Percentiles rank a stretch among this genome's conserved stretches.
These are phyloP conservation scores for Upupa epops DNA, from an alignment of 2,113 vertebrate genomes.

Conservation along the genomic window DNA sequence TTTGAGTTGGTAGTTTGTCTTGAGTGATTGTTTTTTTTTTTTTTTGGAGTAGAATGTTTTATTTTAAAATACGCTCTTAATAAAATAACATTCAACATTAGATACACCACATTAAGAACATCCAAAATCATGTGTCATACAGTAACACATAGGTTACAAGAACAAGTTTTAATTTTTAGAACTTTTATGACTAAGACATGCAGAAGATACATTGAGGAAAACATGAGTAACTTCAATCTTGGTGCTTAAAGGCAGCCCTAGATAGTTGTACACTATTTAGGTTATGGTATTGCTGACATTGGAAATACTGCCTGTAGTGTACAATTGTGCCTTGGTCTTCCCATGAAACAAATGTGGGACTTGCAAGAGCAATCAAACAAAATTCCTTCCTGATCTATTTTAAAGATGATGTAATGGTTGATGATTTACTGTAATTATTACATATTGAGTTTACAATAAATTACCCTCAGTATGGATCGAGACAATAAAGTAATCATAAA, in stretches of 20 bases:
- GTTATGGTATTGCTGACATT: not conserved
- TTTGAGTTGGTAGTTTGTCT: too few species aligned
- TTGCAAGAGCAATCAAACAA: not conserved
- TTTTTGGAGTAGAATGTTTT: not conserved
- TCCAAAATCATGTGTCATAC: not conserved
- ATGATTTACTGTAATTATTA: not conserved
- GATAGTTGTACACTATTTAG: not conserved
- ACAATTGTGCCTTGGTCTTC: conserved; percentile 4
- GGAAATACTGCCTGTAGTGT: not conserved
- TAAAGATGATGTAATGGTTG: not conserved
- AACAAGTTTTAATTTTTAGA: not conserved
- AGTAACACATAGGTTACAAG: not conserved
- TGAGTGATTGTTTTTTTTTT: not conserved
- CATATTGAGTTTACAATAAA: not conserved
- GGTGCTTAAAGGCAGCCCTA: not conserved
- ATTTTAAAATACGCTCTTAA: not conserved
- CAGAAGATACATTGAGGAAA: not conserved
- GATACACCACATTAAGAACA: not conserved
- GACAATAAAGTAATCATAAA: not conserved
- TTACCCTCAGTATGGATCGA: not conserved
- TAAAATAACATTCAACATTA: not conserved
- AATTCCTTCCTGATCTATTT: not conserved
- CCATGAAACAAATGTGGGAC: not conserved
- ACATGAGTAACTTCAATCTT: not conserved
- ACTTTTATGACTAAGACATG: not conserved